These are phyloP conservation scores for Crax fasciolata DNA, from an alignment of 2,797 vertebrate species.

Conservation along the genomic window DNA sequence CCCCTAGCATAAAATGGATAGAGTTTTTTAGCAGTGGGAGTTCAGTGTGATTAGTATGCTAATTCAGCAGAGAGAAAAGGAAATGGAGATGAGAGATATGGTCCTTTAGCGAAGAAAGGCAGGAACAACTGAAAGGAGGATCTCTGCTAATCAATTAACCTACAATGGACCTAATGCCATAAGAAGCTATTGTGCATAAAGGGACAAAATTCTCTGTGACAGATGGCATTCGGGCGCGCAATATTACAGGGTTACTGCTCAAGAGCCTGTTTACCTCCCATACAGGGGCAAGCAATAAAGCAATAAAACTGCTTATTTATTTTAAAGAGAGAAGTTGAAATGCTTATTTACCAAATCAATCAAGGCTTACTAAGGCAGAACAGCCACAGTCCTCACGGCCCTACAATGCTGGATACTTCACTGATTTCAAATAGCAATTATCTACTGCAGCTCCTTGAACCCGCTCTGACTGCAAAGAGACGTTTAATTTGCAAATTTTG, in stretches of 20 bases:
- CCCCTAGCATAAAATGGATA: slow-evolving; percentile 34
- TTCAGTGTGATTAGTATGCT: slow-evolving; percentile 68
- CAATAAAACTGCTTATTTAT: slow-evolving; percentile 82
- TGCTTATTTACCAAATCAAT: slow-evolving; percentile 81
- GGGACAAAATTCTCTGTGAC: slow-evolving; percentile 77
- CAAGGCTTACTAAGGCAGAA: slow-evolving; percentile 80
- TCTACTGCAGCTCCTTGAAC: slow-evolving; percentile 61
- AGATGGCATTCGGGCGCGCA: slow-evolving; percentile 69
- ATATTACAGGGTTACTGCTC: slow-evolving; percentile 52
- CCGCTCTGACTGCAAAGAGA: slow-evolving; percentile 59
- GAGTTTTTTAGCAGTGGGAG: slow-evolving; percentile 70
- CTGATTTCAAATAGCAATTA: slow-evolving; percentile 75
- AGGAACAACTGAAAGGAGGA: slow-evolving; percentile 63
- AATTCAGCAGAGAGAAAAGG: slow-evolving; percentile 62
- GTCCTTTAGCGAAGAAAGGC: slow-evolving; percentile 55
- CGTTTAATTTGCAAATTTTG: slow-evolving; percentile 69
- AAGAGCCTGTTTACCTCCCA: slow-evolving; percentile 73
- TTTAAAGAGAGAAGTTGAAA: slow-evolving; percentile 81
- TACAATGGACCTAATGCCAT: slow-evolving; percentile 56
- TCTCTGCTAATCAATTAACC: slow-evolving; percentile 76
- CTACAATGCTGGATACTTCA: slow-evolving; percentile 72
- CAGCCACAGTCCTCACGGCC: slow-evolving; percentile 58
- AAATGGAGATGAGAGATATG: slow-evolving; percentile 71
- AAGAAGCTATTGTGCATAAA: slow-evolving; percentile 71
- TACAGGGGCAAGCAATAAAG: slow-evolving; percentile 77